A percentile compares a stretch with the other conserved stretches of the same genome.
phyloP scores from a whole-genome alignment of 2,888 invertebrate species.

The Noctua janthina region DNA sequence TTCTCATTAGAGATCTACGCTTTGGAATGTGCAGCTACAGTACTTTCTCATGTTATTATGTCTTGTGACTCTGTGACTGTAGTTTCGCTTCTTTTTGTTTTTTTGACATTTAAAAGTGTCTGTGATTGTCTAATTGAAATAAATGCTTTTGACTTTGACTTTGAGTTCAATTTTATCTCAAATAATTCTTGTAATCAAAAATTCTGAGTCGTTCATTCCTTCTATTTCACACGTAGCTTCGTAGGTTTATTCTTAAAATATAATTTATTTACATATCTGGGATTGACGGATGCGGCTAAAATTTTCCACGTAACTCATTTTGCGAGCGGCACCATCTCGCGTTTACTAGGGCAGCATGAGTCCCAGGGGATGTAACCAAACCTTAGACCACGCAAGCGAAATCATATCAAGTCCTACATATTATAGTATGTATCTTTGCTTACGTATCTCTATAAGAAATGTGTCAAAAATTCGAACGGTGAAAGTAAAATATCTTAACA shows the following conservation, averaged over 20 bases:
- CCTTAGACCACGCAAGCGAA: slow-evolving; percentile 46
- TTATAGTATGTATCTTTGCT: slow-evolving; percentile 11
- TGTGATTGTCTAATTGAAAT: too few species aligned
- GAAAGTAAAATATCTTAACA: neutral
- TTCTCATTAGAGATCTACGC: too few species aligned
- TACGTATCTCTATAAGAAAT: slow-evolving; percentile 10
- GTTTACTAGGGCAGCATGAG: slow-evolving; percentile 37
- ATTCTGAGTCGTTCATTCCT: neutral
- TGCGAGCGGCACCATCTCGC: slow-evolving; percentile 30
- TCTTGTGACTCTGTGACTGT: too few species aligned
- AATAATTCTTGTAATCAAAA: neutral
- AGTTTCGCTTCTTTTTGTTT: too few species aligned
- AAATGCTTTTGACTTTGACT: too few species aligned
- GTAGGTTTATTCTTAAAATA: slow-evolving; percentile 20
- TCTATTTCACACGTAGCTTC: slow-evolving; percentile 1
- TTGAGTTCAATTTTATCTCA: neutral
- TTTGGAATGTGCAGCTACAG: too few species aligned
- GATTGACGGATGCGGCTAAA: slow-evolving; percentile 46
- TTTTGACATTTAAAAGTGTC: too few species aligned
- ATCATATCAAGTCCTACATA: slow-evolving; percentile 39
- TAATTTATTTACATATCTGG: slow-evolving; percentile 47
- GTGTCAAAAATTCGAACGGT: neutral
- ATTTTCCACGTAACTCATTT: slow-evolving; percentile 48
- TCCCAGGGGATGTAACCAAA: slow-evolving; percentile 47
- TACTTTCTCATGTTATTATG: too few species aligned